Percentiles rank a stretch among this genome's conserved stretches.
phyloP scores from a whole-genome alignment of 2,888 invertebrate genomes.

The Heliconius cydno region DNA sequence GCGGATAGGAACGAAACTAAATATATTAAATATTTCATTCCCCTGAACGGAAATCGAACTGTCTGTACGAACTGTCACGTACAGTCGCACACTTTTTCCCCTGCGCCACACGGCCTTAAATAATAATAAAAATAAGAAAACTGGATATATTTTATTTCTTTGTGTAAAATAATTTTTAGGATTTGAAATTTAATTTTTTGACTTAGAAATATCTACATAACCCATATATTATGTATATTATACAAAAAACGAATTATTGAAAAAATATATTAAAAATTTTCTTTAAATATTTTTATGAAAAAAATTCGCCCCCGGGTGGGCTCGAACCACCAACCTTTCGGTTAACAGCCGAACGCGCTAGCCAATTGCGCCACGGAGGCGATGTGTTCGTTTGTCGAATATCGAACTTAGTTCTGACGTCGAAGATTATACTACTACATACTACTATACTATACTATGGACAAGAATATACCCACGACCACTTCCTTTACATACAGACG shows the following conservation, averaged over 20 bases:
- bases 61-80: neutral
- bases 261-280: too few relatives aligned
- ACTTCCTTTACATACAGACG: too few relatives aligned
- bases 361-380: constrained; percentile 96
- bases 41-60: neutral
- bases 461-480: neutral
- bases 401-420: neutral
- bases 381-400: constrained; percentile 6
- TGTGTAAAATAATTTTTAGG: too few relatives aligned
- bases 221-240: too few relatives aligned
- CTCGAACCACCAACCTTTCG: constrained; percentile 99
- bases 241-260: too few relatives aligned
- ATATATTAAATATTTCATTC: too few relatives aligned
- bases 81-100: neutral
- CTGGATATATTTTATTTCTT: too few relatives aligned
- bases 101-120: neutral
- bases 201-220: too few relatives aligned
- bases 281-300: too few relatives aligned
- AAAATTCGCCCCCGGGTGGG: constrained; percentile 92
- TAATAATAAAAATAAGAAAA: too few relatives aligned
- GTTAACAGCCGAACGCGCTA: constrained; percentile 99
- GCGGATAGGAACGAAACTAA: too few relatives aligned
- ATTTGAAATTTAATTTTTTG: too few relatives aligned
- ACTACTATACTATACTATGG: neutral
- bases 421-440: neutral